These are phyloP conservation scores for Agrenia bidenticulata DNA, from an alignment of 2,888 invertebrate genomes.

Conservation along the genomic window DNA sequence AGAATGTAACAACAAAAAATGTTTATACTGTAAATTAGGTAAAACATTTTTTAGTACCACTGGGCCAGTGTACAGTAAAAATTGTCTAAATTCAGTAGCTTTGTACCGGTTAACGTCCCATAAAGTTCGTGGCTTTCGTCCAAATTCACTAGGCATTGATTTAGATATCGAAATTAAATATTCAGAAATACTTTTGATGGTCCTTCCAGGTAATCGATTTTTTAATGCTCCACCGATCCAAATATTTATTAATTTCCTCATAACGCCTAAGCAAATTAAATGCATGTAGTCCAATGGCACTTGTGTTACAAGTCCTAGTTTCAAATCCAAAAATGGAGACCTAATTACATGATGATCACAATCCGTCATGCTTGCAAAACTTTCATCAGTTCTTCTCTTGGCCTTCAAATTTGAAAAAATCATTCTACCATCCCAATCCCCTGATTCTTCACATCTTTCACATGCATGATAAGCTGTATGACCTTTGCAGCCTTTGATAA, in stretches of 20 bases:
- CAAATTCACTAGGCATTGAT: slow-evolving; percentile 39
- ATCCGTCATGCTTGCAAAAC: slow-evolving; percentile 22
- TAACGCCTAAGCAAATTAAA: slow-evolving; percentile 33
- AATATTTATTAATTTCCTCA: slow-evolving; percentile 20
- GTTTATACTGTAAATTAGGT: slow-evolving; percentile 21
- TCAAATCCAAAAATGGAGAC: slow-evolving; percentile 20
- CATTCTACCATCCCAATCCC: slow-evolving; percentile 4
- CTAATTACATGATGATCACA: slow-evolving; percentile 32
- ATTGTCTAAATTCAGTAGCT: slow-evolving; percentile 51
- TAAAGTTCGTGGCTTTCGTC: slow-evolving; percentile 47
- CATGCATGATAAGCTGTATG: slow-evolving; percentile 9
- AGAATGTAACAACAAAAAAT: slow-evolving; percentile 6
- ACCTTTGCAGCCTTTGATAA: neutral
- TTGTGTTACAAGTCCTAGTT: slow-evolving; percentile 24
- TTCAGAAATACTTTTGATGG: neutral
- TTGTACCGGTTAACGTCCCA: slow-evolving; percentile 49
- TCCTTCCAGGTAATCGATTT: neutral
- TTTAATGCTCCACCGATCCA: slow-evolving; percentile 13
- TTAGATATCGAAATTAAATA: neutral
- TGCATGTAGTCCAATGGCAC: slow-evolving; percentile 38
- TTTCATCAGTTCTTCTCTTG: slow-evolving; percentile 20
- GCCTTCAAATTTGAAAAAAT: neutral
- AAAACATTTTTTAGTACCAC: slow-evolving; percentile 38
- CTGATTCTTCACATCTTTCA: neutral
- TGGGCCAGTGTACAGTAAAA: slow-evolving; percentile 51